Percentiles rank a stretch among this genome's conserved stretches.
Evolutionary conservation across 1,140 invertebrate genomes (phyloP).

Genomic region (Diprion similis): DNA sequence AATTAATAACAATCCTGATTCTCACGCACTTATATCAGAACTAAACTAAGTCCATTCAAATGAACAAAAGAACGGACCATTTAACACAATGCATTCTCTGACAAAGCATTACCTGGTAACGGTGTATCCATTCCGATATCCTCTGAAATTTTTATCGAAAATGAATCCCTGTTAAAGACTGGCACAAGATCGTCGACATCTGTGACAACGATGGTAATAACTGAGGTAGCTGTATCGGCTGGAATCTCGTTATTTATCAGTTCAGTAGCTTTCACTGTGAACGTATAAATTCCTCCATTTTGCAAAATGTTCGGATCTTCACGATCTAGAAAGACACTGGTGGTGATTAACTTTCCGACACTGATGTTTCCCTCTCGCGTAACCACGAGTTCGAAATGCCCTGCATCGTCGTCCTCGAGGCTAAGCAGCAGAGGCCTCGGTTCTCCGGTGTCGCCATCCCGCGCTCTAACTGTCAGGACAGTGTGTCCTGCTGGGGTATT

Average conservation of each 20-base stretch:
- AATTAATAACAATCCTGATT: constrained; percentile 9
- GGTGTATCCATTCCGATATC: constrained; percentile 75
- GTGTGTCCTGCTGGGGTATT: constrained; percentile 69
- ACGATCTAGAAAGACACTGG: constrained; percentile 72
- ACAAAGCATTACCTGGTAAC: constrained; percentile 56
- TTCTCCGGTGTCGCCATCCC: constrained; percentile 80
- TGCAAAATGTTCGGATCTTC: constrained; percentile 76
- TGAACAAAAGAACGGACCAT: constrained; percentile 1
- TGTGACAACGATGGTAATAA: constrained; percentile 80
- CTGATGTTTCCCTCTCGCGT: constrained; percentile 63
- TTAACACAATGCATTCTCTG: not conserved
- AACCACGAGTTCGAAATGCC: constrained; percentile 71
- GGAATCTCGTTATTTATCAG: constrained; percentile 75
- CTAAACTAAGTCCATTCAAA: constrained; percentile 14
- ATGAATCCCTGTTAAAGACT: constrained; percentile 73
- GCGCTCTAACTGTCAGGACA: constrained; percentile 73
- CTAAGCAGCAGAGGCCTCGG: constrained; percentile 70
- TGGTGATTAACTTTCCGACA: constrained; percentile 65
- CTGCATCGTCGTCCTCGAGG: constrained; percentile 71
- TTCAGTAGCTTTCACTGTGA: constrained; percentile 77
- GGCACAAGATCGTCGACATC: constrained; percentile 87
- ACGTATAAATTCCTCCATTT: constrained; percentile 81
- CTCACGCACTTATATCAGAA: no score
- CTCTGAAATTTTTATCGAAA: constrained; percentile 78
- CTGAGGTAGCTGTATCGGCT: constrained; percentile 71